Evolutionary conservation across 2,797 vertebrate species (phyloP), one percentile per base, ranked within the genome.

Genomic region (Acanthiza pusilla): DNA sequence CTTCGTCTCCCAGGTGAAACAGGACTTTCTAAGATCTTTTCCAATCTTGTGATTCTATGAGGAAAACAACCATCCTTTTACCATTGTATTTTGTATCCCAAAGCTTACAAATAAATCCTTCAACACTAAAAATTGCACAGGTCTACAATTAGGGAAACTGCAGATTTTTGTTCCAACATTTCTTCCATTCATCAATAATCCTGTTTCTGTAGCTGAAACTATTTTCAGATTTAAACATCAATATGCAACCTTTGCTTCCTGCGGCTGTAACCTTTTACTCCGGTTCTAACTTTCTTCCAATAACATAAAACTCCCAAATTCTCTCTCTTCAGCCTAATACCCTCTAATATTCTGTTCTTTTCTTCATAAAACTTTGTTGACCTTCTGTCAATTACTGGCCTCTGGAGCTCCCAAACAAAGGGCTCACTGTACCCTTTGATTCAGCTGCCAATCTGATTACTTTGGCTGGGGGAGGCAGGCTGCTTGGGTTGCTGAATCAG

Each of bases 401-500:
- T 94, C 96, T 96, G 87, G 92, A 92, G 88, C 76, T 92, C 68
- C 43, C 89, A 96, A 96, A 98, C 98, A 98, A 98, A 98, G 97
- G 94, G 71, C 70, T 94, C 93, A 97, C 94, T 98, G 97, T 98
- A 94, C 66, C 81, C 94, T 95, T 96, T 90, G 96, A 97, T 96
- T 97, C 96, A 96, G 96, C 95, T 95, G 97, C 97, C 97, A 97
- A 98, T 97, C 97, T 97, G 97, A 98, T 98, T 98, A 98, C 97
- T 97, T 97, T 98, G 97, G 97, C 97, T 97, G 93, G 88, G 93
- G 91, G 94, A 95, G 89, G 94, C 90, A 89, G 88, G 75, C 96
- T 95, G 92, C 95, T 96, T 85, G 65, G 62, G 73, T 87, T 96
- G 94, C 97, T 98, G 97, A 98, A 98, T 98, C 97, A 95, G 93